Base-by-base conservation (phyloP, 2,888 invertebrate genomes). In the Lepidocyrtoides sp. region DNA sequence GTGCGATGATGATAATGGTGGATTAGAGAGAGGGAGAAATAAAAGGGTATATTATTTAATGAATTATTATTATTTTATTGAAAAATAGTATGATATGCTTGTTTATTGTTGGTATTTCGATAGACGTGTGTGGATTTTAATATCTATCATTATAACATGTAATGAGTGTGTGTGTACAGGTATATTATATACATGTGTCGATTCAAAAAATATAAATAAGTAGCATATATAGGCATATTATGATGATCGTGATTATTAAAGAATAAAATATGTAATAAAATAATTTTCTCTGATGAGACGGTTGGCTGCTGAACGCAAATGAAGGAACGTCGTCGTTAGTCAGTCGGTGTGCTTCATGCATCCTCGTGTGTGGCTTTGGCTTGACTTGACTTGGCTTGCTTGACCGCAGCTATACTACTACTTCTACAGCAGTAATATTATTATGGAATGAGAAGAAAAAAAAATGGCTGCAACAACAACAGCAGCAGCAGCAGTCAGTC, bases 361-460 rank as follows among this genome's bases (percentile, higher is more conserved):
- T 20, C 41, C 82, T 82, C 66, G 83, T 83, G 83, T 83, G 83
- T 83, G 83, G 82, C 26, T n/a, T n/a, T n/a, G n/a, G n/a, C n/a
- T n/a, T n/a, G n/a, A n/a, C n/a, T n/a, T n/a, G n/a, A n/a, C n/a
- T n/a, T n/a, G n/a, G n/a, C n/a, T n/a, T n/a, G n/a, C n/a, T 60
- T 82, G 82, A 60, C 63, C 44, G 36, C 57, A 57, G 36, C n/a
- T n/a, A n/a, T n/a, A n/a, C n/a, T n/a, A n/a, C n/a, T n/a, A n/a
- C n/a, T n/a, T n/a, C n/a, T n/a, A n/a, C 41, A 23, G 36, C 26
- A 29, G 36, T 17, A 36, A 20, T n/a, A 36, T 20, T 1, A 23
- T 23, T n/a, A n/a, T 14, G 48, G 10, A 48, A 12, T 26, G 3
- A 29, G 5, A 77, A 0, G 7, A 29, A 8, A 26, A 48, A 51